Evolutionary conservation across 2,888 invertebrate genomes (phyloP), one percentile per base, ranked within the genome.

Genomic region (Dryocosmus kuriphilus): DNA sequence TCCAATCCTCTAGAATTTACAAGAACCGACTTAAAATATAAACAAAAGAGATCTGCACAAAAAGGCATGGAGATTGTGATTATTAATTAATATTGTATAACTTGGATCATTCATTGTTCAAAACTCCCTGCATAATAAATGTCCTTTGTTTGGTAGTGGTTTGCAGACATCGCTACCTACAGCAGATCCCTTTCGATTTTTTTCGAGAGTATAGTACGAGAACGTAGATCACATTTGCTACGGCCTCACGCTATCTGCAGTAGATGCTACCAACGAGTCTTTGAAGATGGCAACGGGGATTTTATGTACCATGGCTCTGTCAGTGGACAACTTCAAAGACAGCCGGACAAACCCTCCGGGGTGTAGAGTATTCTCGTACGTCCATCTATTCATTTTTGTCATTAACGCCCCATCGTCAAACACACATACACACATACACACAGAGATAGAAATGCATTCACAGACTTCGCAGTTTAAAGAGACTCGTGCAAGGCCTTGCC

Each of bases 221-320:
- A 87, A 84, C 87, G 85, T 85, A 86, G 85, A 88, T 88, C 86
- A 87, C 84, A 88, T 88, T 88, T 84, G 86, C 84, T 82, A 87
- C 85, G 86, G 85, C 78, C 80, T 61, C 85, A 85, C 82, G 84
- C 80, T 83, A 85, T 83, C 82, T 81, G 71, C 82, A 71, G 71
- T 32, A 82, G 81, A 84, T 85, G 82, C 86, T 86, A 85, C 84
- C 84, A 83, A 83, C 84, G 80, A 82, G 78, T 77, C 76, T 77
- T 80, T 80, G 81, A 74, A 67, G 80, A 80, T 76, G 65, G 82
- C 75, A 75, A 41, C 38, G 38, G 62, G 24, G 74, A 79, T 75
- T 74, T 78, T 80, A 74, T 74, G 78, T 80, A 74, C 77, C 75
- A 24, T 3, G 27, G 27, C 24, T 16, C 16, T 60, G 60, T 16